Evolutionary conservation across 2,113 vertebrate genomes (phyloP).

Genomic region (Oreochromis aureus): DNA sequence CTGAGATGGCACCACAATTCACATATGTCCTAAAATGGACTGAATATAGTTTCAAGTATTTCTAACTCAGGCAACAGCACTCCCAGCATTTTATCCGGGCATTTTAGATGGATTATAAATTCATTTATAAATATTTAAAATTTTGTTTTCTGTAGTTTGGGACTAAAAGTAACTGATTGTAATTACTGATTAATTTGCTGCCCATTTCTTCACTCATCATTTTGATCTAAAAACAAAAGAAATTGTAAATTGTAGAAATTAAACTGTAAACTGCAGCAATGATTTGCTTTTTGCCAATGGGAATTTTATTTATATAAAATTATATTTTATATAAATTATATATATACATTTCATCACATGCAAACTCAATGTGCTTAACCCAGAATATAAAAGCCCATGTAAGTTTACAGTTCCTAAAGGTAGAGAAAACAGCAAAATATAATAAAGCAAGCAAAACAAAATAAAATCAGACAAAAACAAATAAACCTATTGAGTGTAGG

Average conservation of each 20-base stretch:
- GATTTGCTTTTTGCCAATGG: background rate
- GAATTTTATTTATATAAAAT: background rate
- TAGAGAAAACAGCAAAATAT: background rate
- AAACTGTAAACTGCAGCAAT: background rate
- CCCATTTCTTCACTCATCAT: background rate
- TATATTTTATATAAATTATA: background rate
- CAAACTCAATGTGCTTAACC: background rate
- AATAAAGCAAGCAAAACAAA: background rate
- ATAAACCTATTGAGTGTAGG: background rate
- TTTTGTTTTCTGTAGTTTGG: background rate
- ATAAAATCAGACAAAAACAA: background rate
- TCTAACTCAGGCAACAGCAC: background rate
- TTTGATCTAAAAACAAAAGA: background rate
- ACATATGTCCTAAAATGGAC: background rate
- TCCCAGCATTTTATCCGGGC: background rate
- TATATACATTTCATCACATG: background rate
- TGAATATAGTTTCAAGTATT: background rate
- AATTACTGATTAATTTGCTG: background rate
- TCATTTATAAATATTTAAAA: background rate
- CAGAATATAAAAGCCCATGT: background rate
- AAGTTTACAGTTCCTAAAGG: background rate
- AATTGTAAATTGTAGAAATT: background rate
- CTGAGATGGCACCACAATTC: too few species aligned
- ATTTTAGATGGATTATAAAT: background rate
- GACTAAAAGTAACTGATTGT: background rate